phyloP scores from a whole-genome alignment of 2,888 invertebrate species.

The Gastrophysa polygoni region DNA sequence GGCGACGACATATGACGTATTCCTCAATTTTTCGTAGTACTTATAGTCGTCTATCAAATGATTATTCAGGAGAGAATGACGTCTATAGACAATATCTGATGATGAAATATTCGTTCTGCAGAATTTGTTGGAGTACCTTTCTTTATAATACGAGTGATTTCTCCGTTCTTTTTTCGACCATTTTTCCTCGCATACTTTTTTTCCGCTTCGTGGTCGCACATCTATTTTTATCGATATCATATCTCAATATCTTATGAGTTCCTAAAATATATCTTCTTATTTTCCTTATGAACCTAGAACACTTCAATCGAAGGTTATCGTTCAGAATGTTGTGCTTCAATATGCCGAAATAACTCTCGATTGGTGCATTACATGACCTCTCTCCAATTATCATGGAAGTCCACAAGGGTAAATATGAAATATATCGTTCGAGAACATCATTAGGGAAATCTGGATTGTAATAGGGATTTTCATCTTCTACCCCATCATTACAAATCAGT shows the following conservation, averaged over 20 bases:
- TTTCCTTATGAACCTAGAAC: constrained; percentile 12
- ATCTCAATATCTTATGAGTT: constrained; percentile 1
- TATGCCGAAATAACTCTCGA: constrained; percentile 12
- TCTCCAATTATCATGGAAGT: constrained; percentile 6
- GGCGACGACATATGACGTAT: constrained; percentile 1
- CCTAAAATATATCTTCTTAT: constrained; percentile 4
- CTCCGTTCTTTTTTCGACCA: constrained; percentile 11
- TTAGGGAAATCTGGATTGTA: constrained; percentile 16
- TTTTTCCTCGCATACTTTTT: constrained; percentile 8
- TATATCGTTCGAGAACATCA: constrained; percentile 10
- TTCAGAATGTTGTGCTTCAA: constrained; percentile 5
- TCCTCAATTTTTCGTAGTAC: constrained; percentile 11
- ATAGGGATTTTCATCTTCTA: constrained; percentile 10
- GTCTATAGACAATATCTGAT: background rate
- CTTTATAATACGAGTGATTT: constrained; percentile 7
- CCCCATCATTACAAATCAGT: constrained; percentile 14
- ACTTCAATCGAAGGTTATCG: constrained; percentile 3
- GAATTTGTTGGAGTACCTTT: background rate
- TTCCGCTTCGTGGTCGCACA: background rate
- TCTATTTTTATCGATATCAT: constrained; percentile 12
- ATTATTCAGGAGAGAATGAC: background rate
- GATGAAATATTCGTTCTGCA: background rate
- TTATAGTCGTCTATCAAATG: constrained; percentile 10
- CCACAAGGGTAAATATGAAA: constrained; percentile 17
- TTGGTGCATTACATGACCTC: constrained; percentile 17